A percentile compares a stretch with the other conserved stretches of the same genome.
Conservation (phyloP, 2,797 vertebrate species). For the Scolopax bukidnonensis region DNA sequence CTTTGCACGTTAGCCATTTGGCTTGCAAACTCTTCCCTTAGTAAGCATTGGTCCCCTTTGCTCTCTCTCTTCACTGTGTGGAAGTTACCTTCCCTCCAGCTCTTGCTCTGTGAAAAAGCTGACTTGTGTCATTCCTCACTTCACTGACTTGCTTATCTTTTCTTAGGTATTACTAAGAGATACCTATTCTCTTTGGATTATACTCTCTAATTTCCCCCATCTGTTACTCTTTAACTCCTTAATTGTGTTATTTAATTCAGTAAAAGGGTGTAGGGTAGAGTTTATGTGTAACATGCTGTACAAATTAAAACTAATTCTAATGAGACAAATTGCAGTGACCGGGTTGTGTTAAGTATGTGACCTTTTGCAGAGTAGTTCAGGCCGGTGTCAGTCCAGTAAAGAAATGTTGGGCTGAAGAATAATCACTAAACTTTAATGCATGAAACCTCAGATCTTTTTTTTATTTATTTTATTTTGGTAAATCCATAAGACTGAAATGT, state of each 20-base stretch:
- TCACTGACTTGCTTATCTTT: slow-evolving; percentile 7
- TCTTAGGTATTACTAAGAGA: background rate
- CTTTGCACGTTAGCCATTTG: background rate
- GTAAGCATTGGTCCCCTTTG: background rate
- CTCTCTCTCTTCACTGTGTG: background rate
- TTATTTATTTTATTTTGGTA: background rate
- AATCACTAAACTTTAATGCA: background rate
- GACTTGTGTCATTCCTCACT: background rate
- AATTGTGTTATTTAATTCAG: slow-evolving; percentile 36
- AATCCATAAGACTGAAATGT: background rate
- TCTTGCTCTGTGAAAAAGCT: background rate
- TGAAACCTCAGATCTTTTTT: background rate
- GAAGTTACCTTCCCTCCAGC: background rate
- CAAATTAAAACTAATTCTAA: slow-evolving; percentile 46
- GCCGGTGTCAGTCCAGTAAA: background rate
- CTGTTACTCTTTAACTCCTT: slow-evolving; percentile 37
- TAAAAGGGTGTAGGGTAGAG: background rate
- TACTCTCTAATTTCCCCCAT: background rate
- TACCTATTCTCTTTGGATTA: slow-evolving; percentile 20
- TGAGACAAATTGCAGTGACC: slow-evolving; percentile 48
- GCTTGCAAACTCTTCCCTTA: background rate
- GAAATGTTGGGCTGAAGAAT: background rate
- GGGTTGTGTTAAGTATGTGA: background rate
- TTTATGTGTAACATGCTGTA: slow-evolving; percentile 32
- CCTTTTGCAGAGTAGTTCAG: background rate